Base-by-base conservation (phyloP, 64 coral and sea anemone species). In the Dendrophyllia cribrosa region DNA sequence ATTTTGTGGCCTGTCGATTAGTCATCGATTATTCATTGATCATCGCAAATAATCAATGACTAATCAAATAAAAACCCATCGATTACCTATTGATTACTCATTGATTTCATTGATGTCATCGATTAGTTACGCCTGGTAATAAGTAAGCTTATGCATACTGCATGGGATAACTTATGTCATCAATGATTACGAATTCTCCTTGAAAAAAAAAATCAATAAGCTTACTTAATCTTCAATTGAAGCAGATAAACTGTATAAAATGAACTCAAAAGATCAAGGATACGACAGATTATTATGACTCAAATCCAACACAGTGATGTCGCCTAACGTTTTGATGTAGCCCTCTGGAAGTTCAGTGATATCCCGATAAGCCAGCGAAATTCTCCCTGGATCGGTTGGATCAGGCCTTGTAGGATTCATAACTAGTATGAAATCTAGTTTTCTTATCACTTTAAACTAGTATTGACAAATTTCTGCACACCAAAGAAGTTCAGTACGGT, bases 231-330 rank as follows among this genome's bases (percentile, higher is more conserved):
- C 15, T 77, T 19, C 45, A 20, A 11, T 19, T 77, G 75, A 59
- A 62, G 50, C 4, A 20, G 1, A 47, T 49, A 7, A 25, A 11
- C 34, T 34, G 34, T 34, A 34, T 34, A 34, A 34, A 34, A 34
- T 34, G 34, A 34, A 34, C 34, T 34, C 34, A 34, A 34, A 34
- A 34, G 34, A 34, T 34, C 90, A 98, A 98, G 91, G 96, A 98
- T 98, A 98, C 94, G 76, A 73, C 9, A 98, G 75, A 73, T 75
- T 92, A 56, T 98, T 98, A 65, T 98, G 91, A 9, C 96, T 98
- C 55, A 98, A 87, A 87, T 98, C 96, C 45, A 98, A 74, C 12
- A 93, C 96, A 26, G 71, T 95, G 19, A 95, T 82, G 9, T 58
- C 70, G 45, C 73, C 84, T 59, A 83, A 81, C 43, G 88, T 86